phyloP scores from a whole-genome alignment of 1,140 invertebrate species.

The Paralvinella palmiformis region DNA sequence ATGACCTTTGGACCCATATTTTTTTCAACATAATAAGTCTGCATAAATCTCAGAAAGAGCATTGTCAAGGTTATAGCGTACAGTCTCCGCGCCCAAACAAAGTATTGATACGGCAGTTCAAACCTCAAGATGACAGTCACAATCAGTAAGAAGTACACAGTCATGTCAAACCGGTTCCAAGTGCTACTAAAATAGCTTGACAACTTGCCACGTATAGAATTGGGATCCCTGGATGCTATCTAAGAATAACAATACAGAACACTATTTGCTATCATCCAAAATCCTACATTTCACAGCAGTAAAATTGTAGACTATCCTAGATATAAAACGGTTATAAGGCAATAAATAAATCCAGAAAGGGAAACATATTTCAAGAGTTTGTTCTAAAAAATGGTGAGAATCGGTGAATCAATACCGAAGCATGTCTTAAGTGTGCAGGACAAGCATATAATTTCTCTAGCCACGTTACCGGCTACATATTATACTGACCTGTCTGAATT shows the following conservation, averaged over 20 bases:
- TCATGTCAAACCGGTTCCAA: conserved; percentile 44
- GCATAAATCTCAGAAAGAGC: conserved; percentile 45
- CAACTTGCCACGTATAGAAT: conserved; percentile 31
- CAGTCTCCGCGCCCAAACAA: conserved; percentile 34
- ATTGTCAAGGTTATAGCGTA: conserved; percentile 40
- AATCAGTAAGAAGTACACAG: conserved; percentile 37
- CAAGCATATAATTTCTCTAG: too few species aligned
- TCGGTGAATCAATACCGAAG: too few species aligned
- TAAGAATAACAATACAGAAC: not conserved
- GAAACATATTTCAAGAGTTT: not conserved
- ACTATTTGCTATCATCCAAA: too few species aligned
- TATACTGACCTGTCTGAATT: conserved; percentile 45
- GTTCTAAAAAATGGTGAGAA: too few species aligned
- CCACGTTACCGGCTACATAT: not conserved
- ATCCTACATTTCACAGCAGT: too few species aligned
- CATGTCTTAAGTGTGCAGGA: too few species aligned
- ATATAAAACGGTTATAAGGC: too few species aligned
- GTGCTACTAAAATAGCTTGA: conserved; percentile 33
- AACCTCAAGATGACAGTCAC: conserved; percentile 36
- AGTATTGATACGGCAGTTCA: not conserved
- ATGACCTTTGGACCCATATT: conserved; percentile 53
- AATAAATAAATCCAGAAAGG: too few species aligned
- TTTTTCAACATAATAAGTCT: conserved; percentile 47
- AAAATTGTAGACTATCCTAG: too few species aligned
- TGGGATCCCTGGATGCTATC: not conserved